Base-by-base conservation (phyloP, 1,140 invertebrate genomes). In the Oreohelix idahoensis region DNA sequence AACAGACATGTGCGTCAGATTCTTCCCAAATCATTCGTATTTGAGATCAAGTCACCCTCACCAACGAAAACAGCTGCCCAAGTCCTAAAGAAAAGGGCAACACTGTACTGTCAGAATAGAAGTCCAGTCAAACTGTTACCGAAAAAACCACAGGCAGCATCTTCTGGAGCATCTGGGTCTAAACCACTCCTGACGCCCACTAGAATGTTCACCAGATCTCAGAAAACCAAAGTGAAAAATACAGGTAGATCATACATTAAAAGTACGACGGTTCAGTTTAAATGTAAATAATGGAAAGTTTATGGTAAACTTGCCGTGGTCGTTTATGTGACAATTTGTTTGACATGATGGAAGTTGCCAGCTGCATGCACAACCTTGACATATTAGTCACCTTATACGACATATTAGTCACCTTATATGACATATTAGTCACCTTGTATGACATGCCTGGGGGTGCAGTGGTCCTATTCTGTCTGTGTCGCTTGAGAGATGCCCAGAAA, bases 1-100 rank as follows among this genome's bases (percentile, higher is more conserved):
- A 86, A 90, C 32, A 84, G 84, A 53, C 83, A 89, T 81, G 89
- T 88, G 26, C 80, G 84, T 23, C 86, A 86, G 26, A 90, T 91
- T 66, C 81, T 89, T 23, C 90, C 90, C 11, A 90, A 90, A 83
- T 88, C 89, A 35, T 88, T 89, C 81, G 82, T 88, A 1, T 84
- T 89, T 26, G 88, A 87, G 38, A 79, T 83, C n/a, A 85, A 87
- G 23, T 80, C 87, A 20, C 79, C 77, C 17, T 91, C 90, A 8
- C 90, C 90, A 35, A 85, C 88, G 17, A 91, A 91, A 75, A 86
- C 87, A 53, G 90, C 89, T 29, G 86, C 85, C 0, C 84, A 79
- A 35, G 81, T 89, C 17, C 84, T 89, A 1, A 86, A 88, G 76
- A 88, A 75, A 36, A 84, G 83, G 63, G 85, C 83, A 20, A 84